phyloP scores from a whole-genome alignment of 2,888 invertebrate genomes.

The Argyresthia goedartella region DNA sequence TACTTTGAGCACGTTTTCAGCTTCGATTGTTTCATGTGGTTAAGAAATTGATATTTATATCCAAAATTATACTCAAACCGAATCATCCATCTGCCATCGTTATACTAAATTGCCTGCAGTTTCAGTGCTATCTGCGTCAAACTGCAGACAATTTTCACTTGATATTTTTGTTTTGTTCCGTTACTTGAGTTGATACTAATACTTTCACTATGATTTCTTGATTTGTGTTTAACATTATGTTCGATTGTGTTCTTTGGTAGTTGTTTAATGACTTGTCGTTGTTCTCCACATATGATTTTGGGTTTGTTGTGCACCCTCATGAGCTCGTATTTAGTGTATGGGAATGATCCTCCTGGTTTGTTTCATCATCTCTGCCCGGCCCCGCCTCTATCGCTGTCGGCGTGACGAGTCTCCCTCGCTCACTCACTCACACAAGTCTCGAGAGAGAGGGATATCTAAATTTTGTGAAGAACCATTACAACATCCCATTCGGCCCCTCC shows the following conservation, averaged over 20 bases:
- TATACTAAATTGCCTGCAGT: conserved; percentile 28
- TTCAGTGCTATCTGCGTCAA: not conserved
- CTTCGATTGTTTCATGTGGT: too few relatives aligned
- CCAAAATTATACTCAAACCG: too few relatives aligned
- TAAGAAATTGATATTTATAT: too few relatives aligned
- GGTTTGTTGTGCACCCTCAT: conserved; percentile 47
- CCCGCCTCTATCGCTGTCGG: not conserved
- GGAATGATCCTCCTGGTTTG: conserved; percentile 10
- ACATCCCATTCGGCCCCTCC: not conserved
- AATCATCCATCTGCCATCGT: conserved; percentile 41
- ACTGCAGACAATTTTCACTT: not conserved
- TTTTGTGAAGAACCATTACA: not conserved
- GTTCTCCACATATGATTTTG: conserved; percentile 38
- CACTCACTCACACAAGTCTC: not conserved
- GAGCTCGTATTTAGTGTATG: conserved; percentile 23
- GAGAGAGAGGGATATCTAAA: not conserved
- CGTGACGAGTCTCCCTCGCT: too few relatives aligned
- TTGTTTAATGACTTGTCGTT: conserved; percentile 15
- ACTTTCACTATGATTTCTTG: not conserved
- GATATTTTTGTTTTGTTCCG: not conserved
- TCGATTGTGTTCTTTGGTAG: conserved; percentile 4
- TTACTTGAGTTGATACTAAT: not conserved
- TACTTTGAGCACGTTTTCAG: too few relatives aligned
- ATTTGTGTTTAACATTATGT: conserved; percentile 2
- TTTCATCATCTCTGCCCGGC: not conserved